Evolutionary conservation across 2,797 vertebrate genomes (phyloP), one percentile per base, ranked within the genome.

Genomic region (Anabacerthia variegaticeps): DNA sequence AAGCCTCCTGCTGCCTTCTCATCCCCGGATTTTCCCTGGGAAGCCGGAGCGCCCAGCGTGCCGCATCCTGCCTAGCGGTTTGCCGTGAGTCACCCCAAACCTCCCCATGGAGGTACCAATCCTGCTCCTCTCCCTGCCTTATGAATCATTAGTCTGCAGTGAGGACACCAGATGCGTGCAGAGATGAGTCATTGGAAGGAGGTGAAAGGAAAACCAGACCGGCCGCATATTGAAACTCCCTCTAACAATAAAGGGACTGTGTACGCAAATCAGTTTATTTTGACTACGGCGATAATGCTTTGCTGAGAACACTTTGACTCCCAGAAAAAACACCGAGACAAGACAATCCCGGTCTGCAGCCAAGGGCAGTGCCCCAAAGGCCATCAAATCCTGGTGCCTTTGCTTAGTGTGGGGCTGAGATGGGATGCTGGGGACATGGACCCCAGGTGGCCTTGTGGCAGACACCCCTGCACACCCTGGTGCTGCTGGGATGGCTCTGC

Each of bases 361-460:
- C 49, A 72, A 58, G 26, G 19, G 12, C 67, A 46, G 14, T 13
- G 6, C 27, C 54, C 37, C 7, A 4, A 72, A 66, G 48, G 61
- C 71, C 86, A 62, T 68, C 52, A 52, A 43, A 52, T 15, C n/a
- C 9, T 15, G 1, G 9, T 37, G 69, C 32, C 44, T 80, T 63
- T 44, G 32, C 27, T 51, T 51, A n/a, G 32, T 14, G 4, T 0
- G 32, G 58, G 32, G 34, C 58, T 62, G 58, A 18, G 23, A 16
- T 1, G 32, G 76, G 49, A 24, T 14, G 18, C 27, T 51, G 52
- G 17, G 22, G 28, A 9, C 51, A 28, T 0, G 1, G 55, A 54
- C 32, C 54, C 12, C 24, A 15, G 0, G 0, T 0, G 0, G 39
- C 32, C 49, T 39, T 2, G 0, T 34, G 63, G 32, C 1, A 0